Evolutionary conservation across 2,888 invertebrate species (phyloP).

Genomic region (Coleophora flavipennella): DNA sequence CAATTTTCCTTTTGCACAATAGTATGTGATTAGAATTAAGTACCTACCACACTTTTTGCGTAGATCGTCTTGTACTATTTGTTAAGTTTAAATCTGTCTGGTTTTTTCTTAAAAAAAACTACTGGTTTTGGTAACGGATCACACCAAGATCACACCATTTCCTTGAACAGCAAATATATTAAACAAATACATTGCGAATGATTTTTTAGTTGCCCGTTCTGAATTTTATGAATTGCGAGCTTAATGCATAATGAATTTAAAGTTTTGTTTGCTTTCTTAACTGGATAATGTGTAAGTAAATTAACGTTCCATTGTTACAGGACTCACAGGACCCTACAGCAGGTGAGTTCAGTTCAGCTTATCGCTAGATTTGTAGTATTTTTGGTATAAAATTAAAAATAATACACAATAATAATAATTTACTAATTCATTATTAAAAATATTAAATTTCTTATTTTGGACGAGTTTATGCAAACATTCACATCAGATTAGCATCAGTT

Average conservation of each 20-base stretch:
- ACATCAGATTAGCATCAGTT: too few species aligned
- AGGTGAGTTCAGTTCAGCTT: slow-evolving; percentile 35
- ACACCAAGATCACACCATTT: neutral
- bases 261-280: slow-evolving; percentile 6
- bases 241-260: slow-evolving; percentile 26
- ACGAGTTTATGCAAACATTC: too few species aligned
- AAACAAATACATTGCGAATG: too few species aligned
- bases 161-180: neutral
- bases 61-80: neutral
- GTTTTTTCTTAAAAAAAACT: too few species aligned
- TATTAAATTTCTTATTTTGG: too few species aligned
- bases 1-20: slow-evolving; percentile 1
- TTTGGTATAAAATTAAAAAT: too few species aligned
- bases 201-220: slow-evolving; percentile 12
- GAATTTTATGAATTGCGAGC: slow-evolving; percentile 33
- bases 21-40: neutral
- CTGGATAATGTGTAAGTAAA: slow-evolving; percentile 1
- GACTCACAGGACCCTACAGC: slow-evolving; percentile 49
- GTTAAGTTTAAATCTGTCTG: neutral
- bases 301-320: slow-evolving; percentile 47
- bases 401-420: too few species aligned
- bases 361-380: too few species aligned
- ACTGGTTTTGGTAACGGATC: too few species aligned
- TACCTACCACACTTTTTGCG: slow-evolving; percentile 1
- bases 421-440: too few species aligned